Base-by-base conservation (phyloP, 2,797 vertebrate genomes). In the Bradypodion ventrale region DNA sequence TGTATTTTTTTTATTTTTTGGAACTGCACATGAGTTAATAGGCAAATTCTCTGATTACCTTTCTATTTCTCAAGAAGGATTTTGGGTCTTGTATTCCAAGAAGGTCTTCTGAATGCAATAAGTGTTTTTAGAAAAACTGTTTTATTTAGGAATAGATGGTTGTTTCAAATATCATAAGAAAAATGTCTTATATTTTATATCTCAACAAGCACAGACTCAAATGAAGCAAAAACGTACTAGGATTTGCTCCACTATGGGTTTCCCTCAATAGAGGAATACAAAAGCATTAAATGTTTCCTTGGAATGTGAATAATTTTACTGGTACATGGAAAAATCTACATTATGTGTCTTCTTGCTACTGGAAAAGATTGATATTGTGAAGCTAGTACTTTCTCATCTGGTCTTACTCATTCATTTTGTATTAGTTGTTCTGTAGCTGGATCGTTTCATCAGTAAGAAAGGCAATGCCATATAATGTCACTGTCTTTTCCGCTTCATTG, bases 401-500 rank as follows among this genome's bases (percentile, higher is more conserved):
- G 65, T 90, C 76, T 23, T 84, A 76, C 2, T 35, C 73, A 88
- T 88, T 62, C 80, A 88, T 83, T 80, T 76, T 89, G 86, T 85
- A 90, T 88, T 90, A 90, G 81, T 88, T 90, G 78, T 93, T 93
- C 68, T 91, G 83, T 87, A 49, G 73, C 63, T 89, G 87, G 90
- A 82, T 80, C 85, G 88, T 85, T 82, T 78, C 89, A 89, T 89
- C 90, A 93, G 44, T 76, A 88, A 86, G 79, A 88, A 83, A 93
- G 84, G 82, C 82, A 91, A 83, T 80, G 91, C 89, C 91, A 91
- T 0, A 84, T 78, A 90, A 63, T 81, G 89, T 93, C 87, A 92
- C 6, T 93, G 89, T 92, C 92, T 93, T 91, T 94, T 91, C 88
- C 89, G 87, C 89, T 92, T 93, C 89, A 88, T 85, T 91, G 89